Evolutionary conservation across 2,888 invertebrate genomes (phyloP), one percentile per base, ranked within the genome.

Genomic region (Nomada fucata): DNA sequence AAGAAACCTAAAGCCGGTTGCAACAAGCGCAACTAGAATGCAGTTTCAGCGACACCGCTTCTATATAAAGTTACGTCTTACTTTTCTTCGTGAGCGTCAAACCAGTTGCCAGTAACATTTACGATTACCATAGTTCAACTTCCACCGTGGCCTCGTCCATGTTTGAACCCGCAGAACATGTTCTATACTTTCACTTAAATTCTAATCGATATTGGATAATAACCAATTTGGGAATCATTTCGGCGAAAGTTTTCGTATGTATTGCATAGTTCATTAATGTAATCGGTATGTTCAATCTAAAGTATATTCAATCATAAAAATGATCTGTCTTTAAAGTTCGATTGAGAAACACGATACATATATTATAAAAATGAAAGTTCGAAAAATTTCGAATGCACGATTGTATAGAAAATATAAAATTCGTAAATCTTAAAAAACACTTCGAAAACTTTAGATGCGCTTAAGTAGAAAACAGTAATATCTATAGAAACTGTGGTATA

Each of bases 11-110:
- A 82, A 55, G 20, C 53, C 5, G n/a, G 53, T 29, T 11, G 44
- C 81, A 70, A 65, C 69, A 61, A 78, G 63, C 71, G 47, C 53
- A 64, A 53, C 47, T 63, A 60, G 76, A 70, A 76, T 23, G 64
- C 60, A n/a, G 26, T 50, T 23, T n/a, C 50, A 42, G 18, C 26
- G 15, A 29, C 36, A 4, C 36, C 29, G 13, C 55, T 29, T 75
- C 68, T 78, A 57, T 75, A 82, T 74, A 82, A 77, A 71, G 82
- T 83, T 83, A 77, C 82, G 57, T 53, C n/a, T 26, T 26, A 23
- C 70, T 74, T 78, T 82, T 82, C 67, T 36, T 65, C 74, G 53
- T 75, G 78, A 55, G 60, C 71, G 74, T 75, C n/a, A 53, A 63
- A 78, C 82, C 67, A 76, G 81, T 82, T 53, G 55, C 26, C 60